phyloP scores from a whole-genome alignment of 2,888 invertebrate genomes.

The Drosophila merina region DNA sequence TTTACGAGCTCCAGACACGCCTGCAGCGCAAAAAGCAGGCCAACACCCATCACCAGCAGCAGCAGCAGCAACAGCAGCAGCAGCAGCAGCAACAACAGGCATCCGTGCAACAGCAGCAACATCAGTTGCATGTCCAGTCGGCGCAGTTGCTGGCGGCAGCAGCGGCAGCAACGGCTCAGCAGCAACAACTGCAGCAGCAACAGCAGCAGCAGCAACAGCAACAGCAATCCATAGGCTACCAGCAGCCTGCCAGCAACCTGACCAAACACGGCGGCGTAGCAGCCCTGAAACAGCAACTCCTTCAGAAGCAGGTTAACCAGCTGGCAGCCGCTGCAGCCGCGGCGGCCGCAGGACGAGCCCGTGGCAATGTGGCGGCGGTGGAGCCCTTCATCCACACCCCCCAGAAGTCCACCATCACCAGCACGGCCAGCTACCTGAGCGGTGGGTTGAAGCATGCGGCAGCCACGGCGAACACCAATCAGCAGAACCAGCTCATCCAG shows the following conservation, averaged over 20 bases:
- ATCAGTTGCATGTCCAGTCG: constrained; percentile 50
- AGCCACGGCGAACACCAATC: constrained; percentile 82
- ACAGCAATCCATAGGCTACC: constrained; percentile 51
- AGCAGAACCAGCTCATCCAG: constrained; percentile 83
- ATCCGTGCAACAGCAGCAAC: constrained; percentile 44
- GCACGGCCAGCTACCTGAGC: constrained; percentile 83
- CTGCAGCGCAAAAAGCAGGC: constrained; percentile 94
- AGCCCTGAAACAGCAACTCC: constrained; percentile 76
- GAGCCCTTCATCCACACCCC: constrained; percentile 95
- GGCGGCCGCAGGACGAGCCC: constrained; percentile 70
- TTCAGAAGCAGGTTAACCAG: constrained; percentile 78
- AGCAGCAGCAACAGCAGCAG: constrained; percentile 62
- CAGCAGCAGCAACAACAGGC: constrained; percentile 51
- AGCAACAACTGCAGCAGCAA: constrained; percentile 47
- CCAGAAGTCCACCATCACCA: constrained; percentile 85
- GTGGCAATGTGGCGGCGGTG: constrained; percentile 93
- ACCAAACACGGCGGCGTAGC: constrained; percentile 77
- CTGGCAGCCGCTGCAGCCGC: constrained; percentile 66
- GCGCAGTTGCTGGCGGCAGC: constrained; percentile 41
- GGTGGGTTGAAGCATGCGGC: constrained; percentile 82
- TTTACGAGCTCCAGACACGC: constrained; percentile 96
- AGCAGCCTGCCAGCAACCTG: constrained; percentile 40
- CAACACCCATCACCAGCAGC: constrained; percentile 75
- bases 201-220: constrained; percentile 57
- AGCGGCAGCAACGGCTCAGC: constrained; percentile 58